Evolutionary conservation across 2,888 invertebrate genomes (phyloP).

Genomic region (Eristalis tenax): DNA sequence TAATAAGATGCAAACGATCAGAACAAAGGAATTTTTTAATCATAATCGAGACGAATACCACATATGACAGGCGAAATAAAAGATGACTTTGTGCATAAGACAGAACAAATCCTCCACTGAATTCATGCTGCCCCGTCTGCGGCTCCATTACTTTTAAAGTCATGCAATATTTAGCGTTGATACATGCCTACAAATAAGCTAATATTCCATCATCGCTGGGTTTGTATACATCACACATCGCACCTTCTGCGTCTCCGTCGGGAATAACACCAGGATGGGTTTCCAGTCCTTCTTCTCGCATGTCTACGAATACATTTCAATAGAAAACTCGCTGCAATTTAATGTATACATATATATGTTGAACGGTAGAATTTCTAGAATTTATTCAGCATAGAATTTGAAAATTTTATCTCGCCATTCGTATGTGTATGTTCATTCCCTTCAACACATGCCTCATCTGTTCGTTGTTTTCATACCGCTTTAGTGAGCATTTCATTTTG

Average conservation of each 20-base stretch:
- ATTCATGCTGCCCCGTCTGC: conserved; percentile 23
- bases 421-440: too few relatives aligned
- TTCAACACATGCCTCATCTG: conserved; percentile 1
- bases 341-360: not conserved
- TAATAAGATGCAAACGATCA: conserved; percentile 18
- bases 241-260: conserved; percentile 26
- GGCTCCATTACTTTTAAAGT: conserved; percentile 41
- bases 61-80: conserved; percentile 1
- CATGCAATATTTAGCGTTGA: conserved; percentile 36
- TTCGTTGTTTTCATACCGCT: conserved; percentile 32
- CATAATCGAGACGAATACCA: conserved; percentile 20
- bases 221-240: not conserved
- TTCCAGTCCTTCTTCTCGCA: conserved; percentile 24
- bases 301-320: conserved; percentile 35
- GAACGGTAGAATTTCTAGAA: conserved; percentile 28
- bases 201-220: conserved; percentile 6
- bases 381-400: conserved; percentile 40
- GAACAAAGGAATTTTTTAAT: conserved; percentile 51
- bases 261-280: conserved; percentile 23
- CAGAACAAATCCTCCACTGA: conserved; percentile 34
- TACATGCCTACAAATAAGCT: conserved; percentile 42
- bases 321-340: conserved; percentile 60
- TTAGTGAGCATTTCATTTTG: conserved; percentile 33
- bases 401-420: conserved; percentile 41
- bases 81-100: conserved; percentile 26